phyloP scores from a whole-genome alignment of 2,888 invertebrate genomes.

The Mamestra brassicae region DNA sequence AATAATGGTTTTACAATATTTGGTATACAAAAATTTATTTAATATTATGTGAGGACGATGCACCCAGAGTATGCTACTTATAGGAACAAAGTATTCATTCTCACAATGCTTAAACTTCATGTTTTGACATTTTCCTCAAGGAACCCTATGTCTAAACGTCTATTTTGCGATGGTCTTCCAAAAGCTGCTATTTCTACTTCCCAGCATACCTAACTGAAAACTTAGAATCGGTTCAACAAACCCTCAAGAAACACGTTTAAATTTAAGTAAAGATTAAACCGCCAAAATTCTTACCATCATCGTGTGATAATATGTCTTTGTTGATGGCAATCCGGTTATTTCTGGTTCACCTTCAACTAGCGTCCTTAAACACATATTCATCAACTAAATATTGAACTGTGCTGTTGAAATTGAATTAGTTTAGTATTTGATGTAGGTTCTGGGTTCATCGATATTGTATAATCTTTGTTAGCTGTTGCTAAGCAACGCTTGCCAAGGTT shows the following conservation, averaged over 20 bases:
- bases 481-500: too few relatives aligned
- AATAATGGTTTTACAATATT: too few relatives aligned
- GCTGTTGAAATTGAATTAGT: neutral
- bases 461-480: neutral
- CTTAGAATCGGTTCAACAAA: neutral
- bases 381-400: slow-evolving; percentile 19
- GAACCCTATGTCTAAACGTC: too few relatives aligned
- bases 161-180: too few relatives aligned
- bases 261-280: neutral
- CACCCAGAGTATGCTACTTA: too few relatives aligned
- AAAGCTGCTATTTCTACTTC: too few relatives aligned
- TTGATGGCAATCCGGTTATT: slow-evolving; percentile 16
- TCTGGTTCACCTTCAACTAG: slow-evolving; percentile 25
- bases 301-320: slow-evolving; percentile 17
- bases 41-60: too few relatives aligned
- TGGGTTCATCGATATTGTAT: slow-evolving; percentile 2
- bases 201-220: neutral
- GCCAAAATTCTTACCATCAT: neutral
- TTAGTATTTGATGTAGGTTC: neutral
- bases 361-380: slow-evolving; percentile 12
- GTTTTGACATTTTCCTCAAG: too few relatives aligned
- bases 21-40: too few relatives aligned
- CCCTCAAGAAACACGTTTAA: neutral
- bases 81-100: too few relatives aligned
- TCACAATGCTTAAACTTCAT: too few relatives aligned